Conservation (phyloP, 2,888 invertebrate genomes). For the Xestoiulus laeticollis region DNA sequence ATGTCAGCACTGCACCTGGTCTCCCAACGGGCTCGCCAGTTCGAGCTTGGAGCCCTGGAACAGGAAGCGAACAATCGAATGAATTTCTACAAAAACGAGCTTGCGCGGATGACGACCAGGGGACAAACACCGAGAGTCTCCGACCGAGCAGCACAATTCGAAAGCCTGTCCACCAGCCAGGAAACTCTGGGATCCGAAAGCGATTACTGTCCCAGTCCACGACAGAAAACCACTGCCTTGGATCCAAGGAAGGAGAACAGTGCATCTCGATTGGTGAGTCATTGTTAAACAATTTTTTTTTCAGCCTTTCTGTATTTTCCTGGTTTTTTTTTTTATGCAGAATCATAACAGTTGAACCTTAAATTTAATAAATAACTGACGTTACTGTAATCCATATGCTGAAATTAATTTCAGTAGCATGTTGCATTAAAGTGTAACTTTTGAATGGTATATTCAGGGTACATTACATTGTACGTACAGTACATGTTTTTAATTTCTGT, state of each 20-base stretch:
- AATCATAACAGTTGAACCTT: too few relatives aligned
- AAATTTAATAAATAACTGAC: too few relatives aligned
- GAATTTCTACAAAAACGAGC: slow-evolving; percentile 60
- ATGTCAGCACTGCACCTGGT: slow-evolving; percentile 71
- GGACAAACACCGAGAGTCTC: slow-evolving; percentile 62
- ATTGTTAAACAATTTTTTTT: too few relatives aligned
- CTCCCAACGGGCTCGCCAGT: slow-evolving; percentile 77
- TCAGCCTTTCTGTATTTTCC: too few relatives aligned
- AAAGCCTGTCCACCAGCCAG: slow-evolving; percentile 58
- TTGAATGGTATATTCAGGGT: too few relatives aligned
- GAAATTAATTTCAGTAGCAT: too few relatives aligned
- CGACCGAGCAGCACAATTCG: slow-evolving; percentile 62
- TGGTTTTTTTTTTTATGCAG: too few relatives aligned
- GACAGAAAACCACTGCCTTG: slow-evolving; percentile 5
- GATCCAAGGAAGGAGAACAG: slow-evolving; percentile 43
- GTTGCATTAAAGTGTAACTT: too few relatives aligned
- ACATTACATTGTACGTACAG: too few relatives aligned
- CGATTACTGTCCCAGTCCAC: slow-evolving; percentile 49
- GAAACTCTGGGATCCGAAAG: slow-evolving; percentile 55
- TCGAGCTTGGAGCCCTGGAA: slow-evolving; percentile 73
- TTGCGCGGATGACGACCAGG: slow-evolving; percentile 70
- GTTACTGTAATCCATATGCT: too few relatives aligned
- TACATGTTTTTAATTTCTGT: too few relatives aligned
- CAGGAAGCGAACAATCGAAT: slow-evolving; percentile 68
- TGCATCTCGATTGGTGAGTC: slow-evolving; percentile 49